A percentile compares a stretch with the other conserved stretches of the same genome.
Evolutionary conservation across 1,140 invertebrate species (phyloP).

Genomic region (Euura saliciscinereae): DNA sequence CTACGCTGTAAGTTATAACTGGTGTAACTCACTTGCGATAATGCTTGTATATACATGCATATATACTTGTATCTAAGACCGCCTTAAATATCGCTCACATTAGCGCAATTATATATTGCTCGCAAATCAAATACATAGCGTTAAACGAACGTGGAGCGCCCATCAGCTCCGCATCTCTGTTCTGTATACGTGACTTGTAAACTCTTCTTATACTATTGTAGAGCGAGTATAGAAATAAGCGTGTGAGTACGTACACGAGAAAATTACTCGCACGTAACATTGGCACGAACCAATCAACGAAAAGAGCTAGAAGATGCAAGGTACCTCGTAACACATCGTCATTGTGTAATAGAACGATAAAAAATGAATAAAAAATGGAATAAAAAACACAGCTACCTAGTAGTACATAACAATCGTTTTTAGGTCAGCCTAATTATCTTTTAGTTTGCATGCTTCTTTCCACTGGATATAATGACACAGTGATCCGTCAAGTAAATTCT

Average conservation of each 20-base stretch:
- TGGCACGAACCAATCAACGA: not conserved
- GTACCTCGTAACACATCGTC: not conserved
- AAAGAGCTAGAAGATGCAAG: not conserved
- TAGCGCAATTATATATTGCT: not conserved
- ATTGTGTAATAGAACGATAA: not conserved
- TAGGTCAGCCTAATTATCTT: not conserved
- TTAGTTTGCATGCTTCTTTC: not conserved
- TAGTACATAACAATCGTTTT: not conserved
- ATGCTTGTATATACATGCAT: too few species aligned
- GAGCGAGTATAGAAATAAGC: not conserved
- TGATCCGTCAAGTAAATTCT: not conserved
- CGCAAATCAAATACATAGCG: not conserved
- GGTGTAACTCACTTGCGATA: slow-evolving; percentile 2
- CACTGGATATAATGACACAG: not conserved
- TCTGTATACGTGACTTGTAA: too few species aligned
- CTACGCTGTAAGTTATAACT: too few species aligned
- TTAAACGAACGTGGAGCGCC: not conserved
- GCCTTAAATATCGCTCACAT: too few species aligned
- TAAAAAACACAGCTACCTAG: too few species aligned
- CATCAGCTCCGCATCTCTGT: too few species aligned
- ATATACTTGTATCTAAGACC: too few species aligned
- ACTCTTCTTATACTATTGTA: too few species aligned
- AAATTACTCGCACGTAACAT: not conserved
- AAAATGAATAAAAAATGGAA: too few species aligned
- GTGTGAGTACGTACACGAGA: not conserved